A percentile compares a stretch with the other conserved stretches of the same genome.
These are phyloP conservation scores for Nyctalus aviator DNA, from an alignment of 2,797 vertebrate genomes.

Conservation along the genomic window DNA sequence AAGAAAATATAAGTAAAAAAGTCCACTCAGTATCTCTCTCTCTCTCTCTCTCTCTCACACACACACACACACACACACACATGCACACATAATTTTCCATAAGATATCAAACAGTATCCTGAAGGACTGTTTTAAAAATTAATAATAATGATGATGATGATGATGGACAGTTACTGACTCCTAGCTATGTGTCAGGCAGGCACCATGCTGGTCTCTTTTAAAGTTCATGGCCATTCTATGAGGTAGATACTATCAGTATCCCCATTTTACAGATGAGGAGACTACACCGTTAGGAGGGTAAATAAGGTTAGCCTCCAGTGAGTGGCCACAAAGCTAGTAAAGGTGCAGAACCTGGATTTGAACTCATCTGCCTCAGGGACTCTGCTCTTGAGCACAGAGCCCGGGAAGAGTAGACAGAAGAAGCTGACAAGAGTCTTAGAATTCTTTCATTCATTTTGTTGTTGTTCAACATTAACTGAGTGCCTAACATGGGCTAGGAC, in stretches of 20 bases:
- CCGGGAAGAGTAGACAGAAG: not conserved
- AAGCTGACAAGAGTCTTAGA: not conserved
- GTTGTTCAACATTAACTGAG: not conserved
- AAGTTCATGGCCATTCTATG: not conserved
- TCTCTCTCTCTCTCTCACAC: too few relatives aligned
- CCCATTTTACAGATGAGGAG: not conserved
- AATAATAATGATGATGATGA: not conserved
- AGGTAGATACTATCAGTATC: not conserved
- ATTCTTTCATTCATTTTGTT: not conserved
- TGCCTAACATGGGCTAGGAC: not conserved
- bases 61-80: not conserved
- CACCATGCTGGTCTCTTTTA: not conserved
- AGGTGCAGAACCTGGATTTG: not conserved
- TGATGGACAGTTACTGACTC: not conserved
- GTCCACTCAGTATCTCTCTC: not conserved
- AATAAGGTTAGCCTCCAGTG: not conserved
- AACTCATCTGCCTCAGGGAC: not conserved
- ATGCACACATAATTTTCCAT: not conserved
- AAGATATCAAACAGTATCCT: not conserved
- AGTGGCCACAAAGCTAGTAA: not conserved
- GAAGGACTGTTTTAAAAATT: slow-evolving; percentile 13
- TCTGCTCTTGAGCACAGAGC: not conserved
- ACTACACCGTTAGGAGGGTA: not conserved
- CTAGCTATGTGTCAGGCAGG: not conserved
- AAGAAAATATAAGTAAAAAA: slow-evolving; percentile 23